Evolutionary conservation across 2,797 vertebrate species (phyloP).

Genomic region (Pempheris klunzingeri): DNA sequence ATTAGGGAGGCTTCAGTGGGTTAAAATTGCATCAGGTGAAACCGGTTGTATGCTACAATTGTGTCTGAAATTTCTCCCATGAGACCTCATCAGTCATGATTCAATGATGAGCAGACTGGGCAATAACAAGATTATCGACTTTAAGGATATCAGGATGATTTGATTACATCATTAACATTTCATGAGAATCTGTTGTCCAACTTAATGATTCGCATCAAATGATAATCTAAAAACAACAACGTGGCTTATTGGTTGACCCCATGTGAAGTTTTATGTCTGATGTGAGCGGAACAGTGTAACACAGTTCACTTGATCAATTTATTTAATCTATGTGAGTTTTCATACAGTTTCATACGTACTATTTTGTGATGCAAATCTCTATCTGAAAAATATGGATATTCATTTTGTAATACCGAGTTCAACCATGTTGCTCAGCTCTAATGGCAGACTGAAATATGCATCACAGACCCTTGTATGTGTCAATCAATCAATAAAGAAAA

Average conservation of each 20-base stretch:
- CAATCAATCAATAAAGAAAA: not conserved
- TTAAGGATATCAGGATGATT: not conserved
- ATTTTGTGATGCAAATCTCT: not conserved
- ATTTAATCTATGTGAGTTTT: not conserved
- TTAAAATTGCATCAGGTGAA: constrained; percentile 40
- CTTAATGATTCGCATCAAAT: not conserved
- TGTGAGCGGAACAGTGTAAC: not conserved
- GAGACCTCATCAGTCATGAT: not conserved
- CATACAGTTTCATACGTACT: not conserved
- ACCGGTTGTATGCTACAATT: not conserved
- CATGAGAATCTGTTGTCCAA: not conserved
- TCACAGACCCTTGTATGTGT: not conserved
- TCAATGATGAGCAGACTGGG: not conserved
- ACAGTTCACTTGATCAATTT: not conserved
- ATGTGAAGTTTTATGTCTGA: not conserved
- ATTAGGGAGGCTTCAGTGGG: constrained; percentile 5
- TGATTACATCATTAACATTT: not conserved
- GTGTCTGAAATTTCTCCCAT: not conserved
- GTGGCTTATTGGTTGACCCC: not conserved
- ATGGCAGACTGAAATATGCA: not conserved
- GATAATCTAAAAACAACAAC: not conserved
- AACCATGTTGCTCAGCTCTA: too few relatives aligned
- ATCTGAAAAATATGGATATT: not conserved
- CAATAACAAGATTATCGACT: not conserved
- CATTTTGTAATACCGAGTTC: not conserved